phyloP scores from a whole-genome alignment of 1,140 invertebrate genomes.

The Tyrophagus putrescentiae region DNA sequence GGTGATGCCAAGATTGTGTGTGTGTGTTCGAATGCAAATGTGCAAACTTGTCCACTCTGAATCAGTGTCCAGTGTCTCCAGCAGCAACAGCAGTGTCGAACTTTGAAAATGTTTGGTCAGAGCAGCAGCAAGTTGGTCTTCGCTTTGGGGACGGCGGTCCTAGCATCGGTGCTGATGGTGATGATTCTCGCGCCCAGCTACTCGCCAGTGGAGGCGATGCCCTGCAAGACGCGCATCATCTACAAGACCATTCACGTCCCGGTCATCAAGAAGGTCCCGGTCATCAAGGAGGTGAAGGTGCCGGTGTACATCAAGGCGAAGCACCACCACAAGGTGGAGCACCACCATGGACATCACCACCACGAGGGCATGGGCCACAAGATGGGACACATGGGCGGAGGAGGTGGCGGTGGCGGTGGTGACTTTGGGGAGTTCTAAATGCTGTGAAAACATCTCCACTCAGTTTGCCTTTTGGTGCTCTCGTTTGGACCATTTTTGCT shows the following conservation, averaged over 20 bases:
- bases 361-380: background rate
- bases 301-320: background rate
- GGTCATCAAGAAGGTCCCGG: constrained; percentile 1
- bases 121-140: background rate
- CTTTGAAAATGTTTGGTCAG: background rate
- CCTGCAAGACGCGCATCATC: background rate
- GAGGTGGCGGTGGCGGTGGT: background rate
- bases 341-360: background rate
- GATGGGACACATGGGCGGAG: background rate
- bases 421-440: background rate
- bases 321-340: background rate
- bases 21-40: background rate
- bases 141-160: too few species aligned
- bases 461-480: too few species aligned
- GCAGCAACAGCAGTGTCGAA: background rate
- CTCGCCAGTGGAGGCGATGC: background rate
- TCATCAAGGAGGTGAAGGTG: constrained; percentile 15
- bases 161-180: too few species aligned
- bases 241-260: constrained; percentile 8
- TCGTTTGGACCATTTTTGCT: background rate
- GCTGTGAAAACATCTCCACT: too few species aligned
- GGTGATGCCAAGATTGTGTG: too few species aligned
- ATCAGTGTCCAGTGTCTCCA: background rate
- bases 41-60: background rate
- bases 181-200: too few species aligned